Conservation (phyloP, 2,888 invertebrate genomes). For the Xestia rhomboidea region DNA sequence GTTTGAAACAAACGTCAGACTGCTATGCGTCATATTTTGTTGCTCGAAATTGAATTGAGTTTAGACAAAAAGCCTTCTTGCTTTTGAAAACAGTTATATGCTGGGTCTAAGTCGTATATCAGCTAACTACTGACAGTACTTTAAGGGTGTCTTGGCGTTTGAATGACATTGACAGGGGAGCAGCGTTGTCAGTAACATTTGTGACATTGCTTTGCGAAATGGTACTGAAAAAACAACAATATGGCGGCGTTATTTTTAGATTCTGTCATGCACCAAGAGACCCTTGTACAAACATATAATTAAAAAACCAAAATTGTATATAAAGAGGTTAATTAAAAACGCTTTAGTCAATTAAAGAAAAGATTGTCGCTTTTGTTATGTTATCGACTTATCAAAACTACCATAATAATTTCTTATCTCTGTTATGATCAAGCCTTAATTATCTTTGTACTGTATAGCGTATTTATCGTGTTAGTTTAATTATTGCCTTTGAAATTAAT, state of each 20-base stretch:
- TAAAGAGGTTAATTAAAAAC: background rate
- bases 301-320: background rate
- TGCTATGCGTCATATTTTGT: background rate
- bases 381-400: background rate
- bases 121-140: background rate
- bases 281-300: background rate
- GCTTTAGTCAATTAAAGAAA: background rate
- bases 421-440: background rate
- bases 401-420: background rate
- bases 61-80: background rate
- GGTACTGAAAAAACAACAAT: background rate
- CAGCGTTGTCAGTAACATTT: background rate
- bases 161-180: background rate
- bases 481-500: background rate
- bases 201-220: background rate
- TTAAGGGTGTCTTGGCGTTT: background rate
- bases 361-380: background rate
- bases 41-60: slow-evolving; percentile 40
- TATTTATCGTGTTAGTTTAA: background rate
- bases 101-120: background rate
- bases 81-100: background rate
- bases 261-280: background rate
- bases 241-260: background rate
- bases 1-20: background rate
- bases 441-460: background rate